Conservation (phyloP, 2,797 vertebrate genomes). For the Channa striata region DNA sequence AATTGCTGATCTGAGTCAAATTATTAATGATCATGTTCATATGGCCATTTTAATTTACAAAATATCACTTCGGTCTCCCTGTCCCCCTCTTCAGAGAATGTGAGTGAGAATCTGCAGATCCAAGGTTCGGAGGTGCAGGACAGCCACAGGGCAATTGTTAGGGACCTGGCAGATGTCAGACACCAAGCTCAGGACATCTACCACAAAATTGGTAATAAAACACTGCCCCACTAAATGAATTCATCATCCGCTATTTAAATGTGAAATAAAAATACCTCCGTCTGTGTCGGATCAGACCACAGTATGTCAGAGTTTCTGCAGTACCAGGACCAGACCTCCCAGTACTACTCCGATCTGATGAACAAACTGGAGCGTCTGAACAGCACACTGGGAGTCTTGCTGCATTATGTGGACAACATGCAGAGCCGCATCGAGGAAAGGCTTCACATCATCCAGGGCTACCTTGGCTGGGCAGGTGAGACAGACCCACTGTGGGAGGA, state of each 20-base stretch:
- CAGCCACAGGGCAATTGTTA: constrained; percentile 75
- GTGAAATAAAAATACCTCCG: background rate
- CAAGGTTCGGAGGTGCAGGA: constrained; percentile 80
- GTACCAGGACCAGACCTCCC: constrained; percentile 82
- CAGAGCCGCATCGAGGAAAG: constrained; percentile 78
- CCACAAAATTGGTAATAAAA: constrained; percentile 83
- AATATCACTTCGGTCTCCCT: background rate
- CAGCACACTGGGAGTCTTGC: constrained; percentile 82
- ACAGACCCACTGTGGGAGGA: background rate
- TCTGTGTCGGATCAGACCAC: constrained; percentile 76
- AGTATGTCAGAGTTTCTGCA: constrained; percentile 83
- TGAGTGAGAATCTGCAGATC: constrained; percentile 73
- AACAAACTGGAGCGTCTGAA: constrained; percentile 87
- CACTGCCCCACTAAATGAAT: background rate
- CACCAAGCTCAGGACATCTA: constrained; percentile 86
- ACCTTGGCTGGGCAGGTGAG: constrained; percentile 84
- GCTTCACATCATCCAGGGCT: constrained; percentile 81
- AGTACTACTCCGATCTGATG: constrained; percentile 84
- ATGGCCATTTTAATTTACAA: no score
- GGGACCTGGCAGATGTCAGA: constrained; percentile 77
- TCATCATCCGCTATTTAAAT: background rate
- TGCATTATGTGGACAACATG: constrained; percentile 81
- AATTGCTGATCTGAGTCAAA: no score
- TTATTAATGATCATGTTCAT: no score
- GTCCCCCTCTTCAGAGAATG: constrained; percentile 75